These are phyloP conservation scores for Athalia rosae DNA, from an alignment of 2,888 invertebrate genomes.

Conservation along the genomic window DNA sequence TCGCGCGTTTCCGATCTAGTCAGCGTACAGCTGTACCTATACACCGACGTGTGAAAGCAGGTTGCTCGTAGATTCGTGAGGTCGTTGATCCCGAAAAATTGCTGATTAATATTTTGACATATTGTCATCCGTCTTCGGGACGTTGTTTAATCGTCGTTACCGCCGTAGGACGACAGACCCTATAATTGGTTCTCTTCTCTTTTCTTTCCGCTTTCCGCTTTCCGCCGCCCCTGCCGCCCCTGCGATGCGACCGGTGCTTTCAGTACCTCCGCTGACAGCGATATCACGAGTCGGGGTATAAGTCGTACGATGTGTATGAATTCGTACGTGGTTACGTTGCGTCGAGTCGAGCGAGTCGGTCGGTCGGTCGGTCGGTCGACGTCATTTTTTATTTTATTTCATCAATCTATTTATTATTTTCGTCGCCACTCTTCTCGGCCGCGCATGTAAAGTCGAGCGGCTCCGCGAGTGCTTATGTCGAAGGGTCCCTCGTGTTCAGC, in stretches of 20 bases:
- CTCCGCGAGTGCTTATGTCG: neutral
- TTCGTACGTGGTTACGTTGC: too few species aligned
- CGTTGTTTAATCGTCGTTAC: too few species aligned
- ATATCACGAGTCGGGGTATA: neutral
- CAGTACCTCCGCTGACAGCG: neutral
- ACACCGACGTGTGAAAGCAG: neutral
- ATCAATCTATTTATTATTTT: too few species aligned
- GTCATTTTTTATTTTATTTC: too few species aligned
- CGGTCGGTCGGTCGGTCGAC: too few species aligned
- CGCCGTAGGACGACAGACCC: neutral
- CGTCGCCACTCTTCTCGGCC: too few species aligned
- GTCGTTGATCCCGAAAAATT: neutral
- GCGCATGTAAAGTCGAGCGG: neutral
- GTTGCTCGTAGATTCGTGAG: too few species aligned
- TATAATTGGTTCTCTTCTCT: slow-evolving; percentile 34
- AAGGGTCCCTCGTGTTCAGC: slow-evolving; percentile 16
- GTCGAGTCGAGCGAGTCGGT: too few species aligned
- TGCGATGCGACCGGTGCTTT: neutral
- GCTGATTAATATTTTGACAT: slow-evolving; percentile 39
- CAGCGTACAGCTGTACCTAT: neutral
- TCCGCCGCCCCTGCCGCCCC: neutral
- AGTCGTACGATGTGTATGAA: too few species aligned
- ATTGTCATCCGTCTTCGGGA: slow-evolving; percentile 33
- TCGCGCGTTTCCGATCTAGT: neutral
- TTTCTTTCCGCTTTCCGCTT: neutral